These are phyloP conservation scores for Meloidogyne chitwoodi DNA, from an alignment of 1,140 invertebrate species.

Conservation along the genomic window DNA sequence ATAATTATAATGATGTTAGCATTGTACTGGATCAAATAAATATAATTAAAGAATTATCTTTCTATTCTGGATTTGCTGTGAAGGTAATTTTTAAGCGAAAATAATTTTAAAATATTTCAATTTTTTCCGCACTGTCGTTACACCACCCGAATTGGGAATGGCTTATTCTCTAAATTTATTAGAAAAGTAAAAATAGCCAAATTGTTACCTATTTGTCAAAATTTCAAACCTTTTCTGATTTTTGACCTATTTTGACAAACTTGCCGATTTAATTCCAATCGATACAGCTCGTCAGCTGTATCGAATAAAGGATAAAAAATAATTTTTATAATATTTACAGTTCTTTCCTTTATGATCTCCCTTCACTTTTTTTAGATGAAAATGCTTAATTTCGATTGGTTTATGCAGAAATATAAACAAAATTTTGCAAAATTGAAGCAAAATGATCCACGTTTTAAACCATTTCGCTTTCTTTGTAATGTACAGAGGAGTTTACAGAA, in stretches of 20 bases:
- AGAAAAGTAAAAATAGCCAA: too few relatives aligned
- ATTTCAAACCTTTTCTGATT: too few relatives aligned
- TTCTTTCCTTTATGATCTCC: background rate
- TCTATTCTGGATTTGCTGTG: slow-evolving; percentile 1
- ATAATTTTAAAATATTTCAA: background rate
- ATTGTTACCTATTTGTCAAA: too few relatives aligned
- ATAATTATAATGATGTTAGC: slow-evolving; percentile 11
- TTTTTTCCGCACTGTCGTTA: too few relatives aligned
- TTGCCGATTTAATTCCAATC: too few relatives aligned
- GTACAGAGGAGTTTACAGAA: background rate
- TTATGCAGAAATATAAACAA: slow-evolving; percentile 18
- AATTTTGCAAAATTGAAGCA: background rate
- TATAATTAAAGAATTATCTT: background rate
- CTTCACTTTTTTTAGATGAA: background rate
- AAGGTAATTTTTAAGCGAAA: background rate
- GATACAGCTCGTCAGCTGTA: too few relatives aligned
- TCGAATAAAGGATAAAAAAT: too few relatives aligned
- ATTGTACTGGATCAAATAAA: background rate
- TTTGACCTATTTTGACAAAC: too few relatives aligned
- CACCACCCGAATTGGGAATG: too few relatives aligned
- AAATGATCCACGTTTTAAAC: background rate
- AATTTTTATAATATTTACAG: too few relatives aligned
- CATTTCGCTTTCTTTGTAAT: slow-evolving; percentile 1
- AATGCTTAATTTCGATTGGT: slow-evolving; percentile 8
- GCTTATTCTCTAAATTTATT: too few relatives aligned